A percentile compares a stretch with the other conserved stretches of the same genome.
Evolutionary conservation across 1,140 invertebrate species (phyloP).

Genomic region (Belonocnema kinseyi): DNA sequence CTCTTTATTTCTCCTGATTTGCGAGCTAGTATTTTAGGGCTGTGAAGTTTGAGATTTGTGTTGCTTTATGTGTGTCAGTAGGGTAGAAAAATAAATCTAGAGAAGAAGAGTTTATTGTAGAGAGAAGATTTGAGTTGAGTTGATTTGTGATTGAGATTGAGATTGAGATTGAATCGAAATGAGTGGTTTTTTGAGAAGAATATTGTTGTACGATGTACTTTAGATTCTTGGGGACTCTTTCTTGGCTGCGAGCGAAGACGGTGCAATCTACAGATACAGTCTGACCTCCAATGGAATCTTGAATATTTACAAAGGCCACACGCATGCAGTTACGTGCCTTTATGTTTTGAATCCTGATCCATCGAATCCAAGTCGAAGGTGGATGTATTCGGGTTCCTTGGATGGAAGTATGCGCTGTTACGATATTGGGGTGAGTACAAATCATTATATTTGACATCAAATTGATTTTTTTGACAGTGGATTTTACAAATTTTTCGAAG

Average conservation of each 20-base stretch:
- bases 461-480: no score
- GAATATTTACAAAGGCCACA: constrained; percentile 73
- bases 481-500: no score
- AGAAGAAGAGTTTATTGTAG: no score
- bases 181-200: background rate
- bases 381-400: constrained; percentile 79
- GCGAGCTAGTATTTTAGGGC: no score
- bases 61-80: no score
- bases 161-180: background rate
- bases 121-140: no score
- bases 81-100: no score
- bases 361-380: constrained; percentile 71
- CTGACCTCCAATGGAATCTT: constrained; percentile 67
- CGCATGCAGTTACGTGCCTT: constrained; percentile 78
- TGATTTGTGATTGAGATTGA: no score
- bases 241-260: constrained; percentile 73
- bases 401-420: constrained; percentile 79
- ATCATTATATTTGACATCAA: background rate
- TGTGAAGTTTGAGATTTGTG: no score
- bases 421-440: constrained; percentile 75
- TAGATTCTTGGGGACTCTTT: constrained; percentile 73
- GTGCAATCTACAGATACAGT: constrained; percentile 71
- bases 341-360: constrained; percentile 64
- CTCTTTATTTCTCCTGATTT: no score
- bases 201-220: constrained; percentile 43